A percentile compares a stretch with the other conserved stretches of the same genome.
Evolutionary conservation across 2,888 invertebrate species (phyloP).

Genomic region (Strigamia maritima): DNA sequence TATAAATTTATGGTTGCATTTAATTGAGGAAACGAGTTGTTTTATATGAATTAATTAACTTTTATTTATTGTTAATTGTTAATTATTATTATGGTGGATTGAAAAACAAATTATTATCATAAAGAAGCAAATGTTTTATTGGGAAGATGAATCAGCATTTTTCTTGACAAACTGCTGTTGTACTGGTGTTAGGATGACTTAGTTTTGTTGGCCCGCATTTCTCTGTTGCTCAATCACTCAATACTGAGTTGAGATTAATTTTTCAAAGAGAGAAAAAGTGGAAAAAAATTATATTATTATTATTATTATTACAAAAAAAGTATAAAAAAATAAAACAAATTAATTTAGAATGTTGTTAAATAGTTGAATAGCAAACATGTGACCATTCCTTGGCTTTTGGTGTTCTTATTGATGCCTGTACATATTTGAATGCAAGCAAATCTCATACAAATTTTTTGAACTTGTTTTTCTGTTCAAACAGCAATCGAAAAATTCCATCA

Average conservation of each 20-base stretch:
- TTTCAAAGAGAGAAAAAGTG: neutral
- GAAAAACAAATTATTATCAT: neutral
- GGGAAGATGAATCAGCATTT: neutral
- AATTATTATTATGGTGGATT: neutral
- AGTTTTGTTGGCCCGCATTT: conserved; percentile 26
- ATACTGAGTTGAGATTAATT: conserved; percentile 22
- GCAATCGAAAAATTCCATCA: neutral
- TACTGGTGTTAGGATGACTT: conserved; percentile 8
- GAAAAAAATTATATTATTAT: neutral
- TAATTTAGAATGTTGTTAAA: neutral
- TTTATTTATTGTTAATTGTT: neutral
- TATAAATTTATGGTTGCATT: neutral
- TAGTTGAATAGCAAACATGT: neutral
- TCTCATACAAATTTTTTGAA: neutral
- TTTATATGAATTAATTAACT: neutral
- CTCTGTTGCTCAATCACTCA: conserved; percentile 31
- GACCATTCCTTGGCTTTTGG: conserved; percentile 12
- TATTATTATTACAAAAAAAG: neutral
- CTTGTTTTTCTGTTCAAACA: neutral
- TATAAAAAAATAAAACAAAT: neutral
- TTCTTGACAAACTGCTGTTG: conserved; percentile 20
- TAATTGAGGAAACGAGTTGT: neutral
- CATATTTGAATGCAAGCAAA: conserved; percentile 10
- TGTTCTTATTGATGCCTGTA: conserved; percentile 12
- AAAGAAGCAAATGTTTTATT: neutral